A percentile compares a stretch with the other conserved stretches of the same genome.
Conservation (phyloP, 2,888 invertebrate species). For the Drosophila quasianomalipes region DNA sequence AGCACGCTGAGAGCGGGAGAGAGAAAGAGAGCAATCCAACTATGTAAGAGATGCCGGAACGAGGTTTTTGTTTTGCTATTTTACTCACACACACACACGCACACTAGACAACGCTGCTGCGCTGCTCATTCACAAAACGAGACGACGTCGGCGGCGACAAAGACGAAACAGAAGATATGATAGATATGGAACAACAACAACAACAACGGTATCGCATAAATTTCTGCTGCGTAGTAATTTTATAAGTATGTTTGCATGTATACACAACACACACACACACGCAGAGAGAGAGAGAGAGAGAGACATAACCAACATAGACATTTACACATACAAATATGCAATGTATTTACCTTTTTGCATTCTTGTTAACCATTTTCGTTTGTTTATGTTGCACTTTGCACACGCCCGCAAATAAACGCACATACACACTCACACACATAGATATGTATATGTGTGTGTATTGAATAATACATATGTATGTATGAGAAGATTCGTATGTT, state of each 20-base stretch:
- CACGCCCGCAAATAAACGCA: constrained; percentile 28
- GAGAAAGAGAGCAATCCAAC: constrained; percentile 8
- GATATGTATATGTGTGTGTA: neutral
- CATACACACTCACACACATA: constrained; percentile 20
- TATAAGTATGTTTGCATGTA: constrained; percentile 49
- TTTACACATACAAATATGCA: constrained; percentile 4
- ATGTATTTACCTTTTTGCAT: constrained; percentile 68
- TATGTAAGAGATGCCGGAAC: constrained; percentile 51
- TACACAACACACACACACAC: constrained; percentile 7
- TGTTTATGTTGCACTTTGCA: constrained; percentile 62
- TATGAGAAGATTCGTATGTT: constrained; percentile 20
- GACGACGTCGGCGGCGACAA: constrained; percentile 49
- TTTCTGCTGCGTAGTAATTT: constrained; percentile 81
- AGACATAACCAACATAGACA: constrained; percentile 13
- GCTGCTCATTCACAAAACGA: constrained; percentile 72
- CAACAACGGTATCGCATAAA: constrained; percentile 71
- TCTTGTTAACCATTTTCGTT: constrained; percentile 57
- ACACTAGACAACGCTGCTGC: constrained; percentile 54
- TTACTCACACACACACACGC: constrained; percentile 47
- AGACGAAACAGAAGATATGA: constrained; percentile 73
- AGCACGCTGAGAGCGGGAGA: constrained; percentile 19
- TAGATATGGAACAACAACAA: constrained; percentile 76
- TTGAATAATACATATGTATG: constrained; percentile 13
- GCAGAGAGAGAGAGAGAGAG: neutral
- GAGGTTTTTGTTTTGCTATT: constrained; percentile 62